phyloP scores from a whole-genome alignment of 1,140 invertebrate species.

The Lerema accius region DNA sequence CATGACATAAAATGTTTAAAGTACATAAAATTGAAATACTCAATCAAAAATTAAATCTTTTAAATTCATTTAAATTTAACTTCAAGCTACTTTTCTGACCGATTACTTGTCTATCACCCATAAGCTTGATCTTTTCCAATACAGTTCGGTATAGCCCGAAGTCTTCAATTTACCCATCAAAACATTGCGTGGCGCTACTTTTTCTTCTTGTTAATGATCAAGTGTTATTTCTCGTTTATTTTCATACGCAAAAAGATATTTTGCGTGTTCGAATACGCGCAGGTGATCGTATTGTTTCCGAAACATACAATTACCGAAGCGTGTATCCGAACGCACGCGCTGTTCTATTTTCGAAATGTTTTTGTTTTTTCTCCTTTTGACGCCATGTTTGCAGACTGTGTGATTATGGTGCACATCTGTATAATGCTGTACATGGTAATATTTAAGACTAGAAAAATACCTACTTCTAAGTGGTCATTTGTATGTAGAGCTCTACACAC shows the following conservation, averaged over 20 bases:
- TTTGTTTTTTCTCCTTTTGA: conserved; percentile 35
- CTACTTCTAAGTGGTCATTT: too few species aligned
- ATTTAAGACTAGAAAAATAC: background rate
- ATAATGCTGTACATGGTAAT: conserved; percentile 6
- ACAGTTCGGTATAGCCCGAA: background rate
- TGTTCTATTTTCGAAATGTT: conserved; percentile 49
- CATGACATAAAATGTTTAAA: too few species aligned
- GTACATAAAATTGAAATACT: too few species aligned
- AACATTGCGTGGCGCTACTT: conserved; percentile 12
- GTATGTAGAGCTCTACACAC: too few species aligned
- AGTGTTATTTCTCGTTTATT: conserved; percentile 21
- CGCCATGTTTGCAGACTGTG: conserved; percentile 29
- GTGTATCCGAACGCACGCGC: conserved; percentile 48
- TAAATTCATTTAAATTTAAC: too few species aligned
- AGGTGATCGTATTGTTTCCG: conserved; percentile 32
- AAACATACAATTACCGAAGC: conserved; percentile 42
- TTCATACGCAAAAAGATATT: conserved; percentile 38
- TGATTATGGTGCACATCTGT: conserved; percentile 13
- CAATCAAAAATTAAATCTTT: too few species aligned
- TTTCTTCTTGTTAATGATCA: conserved; percentile 12
- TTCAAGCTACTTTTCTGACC: too few species aligned
- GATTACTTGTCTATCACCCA: background rate
- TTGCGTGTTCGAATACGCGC: conserved; percentile 37
- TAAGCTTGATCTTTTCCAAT: background rate
- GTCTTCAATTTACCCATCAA: conserved; percentile 33